Evolutionary conservation across 1,140 invertebrate species (phyloP).

Genomic region (Drosophila oshimai): DNA sequence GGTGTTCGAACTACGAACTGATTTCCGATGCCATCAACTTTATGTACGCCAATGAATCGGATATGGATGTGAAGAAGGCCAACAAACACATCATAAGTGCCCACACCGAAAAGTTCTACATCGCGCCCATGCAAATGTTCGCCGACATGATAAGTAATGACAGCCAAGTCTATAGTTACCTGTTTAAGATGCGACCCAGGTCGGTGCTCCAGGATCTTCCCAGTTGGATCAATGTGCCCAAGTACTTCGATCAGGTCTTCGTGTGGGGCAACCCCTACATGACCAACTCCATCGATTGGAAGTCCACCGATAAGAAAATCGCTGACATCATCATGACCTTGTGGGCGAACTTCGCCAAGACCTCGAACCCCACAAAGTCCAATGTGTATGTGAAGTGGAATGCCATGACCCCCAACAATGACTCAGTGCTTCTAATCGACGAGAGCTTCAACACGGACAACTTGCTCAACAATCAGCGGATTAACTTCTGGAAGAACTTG

Average conservation of each 20-base stretch:
- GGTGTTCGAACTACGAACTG: conserved; percentile 88
- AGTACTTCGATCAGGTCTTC: conserved; percentile 90
- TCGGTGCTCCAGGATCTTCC: conserved; percentile 86
- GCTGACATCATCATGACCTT: conserved; percentile 90
- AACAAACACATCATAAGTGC: conserved; percentile 85
- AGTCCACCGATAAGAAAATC: conserved; percentile 88
- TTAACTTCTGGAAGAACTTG: conserved; percentile 92
- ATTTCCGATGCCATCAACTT: conserved; percentile 89
- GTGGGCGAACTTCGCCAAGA: conserved; percentile 89
- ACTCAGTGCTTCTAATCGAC: conserved; percentile 88
- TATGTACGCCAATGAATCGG: conserved; percentile 87
- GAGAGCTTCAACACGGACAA: conserved; percentile 89
- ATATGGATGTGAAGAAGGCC: conserved; percentile 83
- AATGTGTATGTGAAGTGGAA: conserved; percentile 89
- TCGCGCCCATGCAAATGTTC: conserved; percentile 86
- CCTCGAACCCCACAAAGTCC: conserved; percentile 87
- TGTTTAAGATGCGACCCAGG: conserved; percentile 89
- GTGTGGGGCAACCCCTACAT: conserved; percentile 90
- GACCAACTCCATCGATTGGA: conserved; percentile 86
- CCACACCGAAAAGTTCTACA: conserved; percentile 89
- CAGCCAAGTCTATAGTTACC: conserved; percentile 86
- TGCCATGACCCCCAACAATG: conserved; percentile 85
- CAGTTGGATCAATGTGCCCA: conserved; percentile 89
- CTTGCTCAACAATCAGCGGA: conserved; percentile 88
- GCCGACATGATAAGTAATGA: conserved; percentile 86